Evolutionary conservation across 1,140 invertebrate genomes (phyloP).

Genomic region (Microplitis mediator): DNA sequence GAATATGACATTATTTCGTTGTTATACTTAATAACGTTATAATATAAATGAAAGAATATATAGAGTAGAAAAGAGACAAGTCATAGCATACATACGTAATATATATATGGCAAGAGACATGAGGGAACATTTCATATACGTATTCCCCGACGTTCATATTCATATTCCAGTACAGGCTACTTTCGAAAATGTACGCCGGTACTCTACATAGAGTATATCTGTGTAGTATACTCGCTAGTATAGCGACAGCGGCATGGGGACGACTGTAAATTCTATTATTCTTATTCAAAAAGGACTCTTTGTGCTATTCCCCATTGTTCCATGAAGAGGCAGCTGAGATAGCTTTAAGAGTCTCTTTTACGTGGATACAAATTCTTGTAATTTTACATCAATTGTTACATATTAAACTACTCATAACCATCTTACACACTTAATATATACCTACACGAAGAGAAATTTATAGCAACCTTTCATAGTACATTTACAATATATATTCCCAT

Average conservation of each 20-base stretch:
- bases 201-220: no score
- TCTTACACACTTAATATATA: no score
- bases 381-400: not conserved
- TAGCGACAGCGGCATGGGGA: slow-evolving; percentile 14
- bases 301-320: slow-evolving; percentile 33
- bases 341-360: not conserved
- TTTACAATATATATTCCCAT: no score
- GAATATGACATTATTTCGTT: not conserved
- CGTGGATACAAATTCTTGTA: not conserved
- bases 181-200: slow-evolving; percentile 3
- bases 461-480: no score
- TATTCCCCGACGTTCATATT: slow-evolving; percentile 22
- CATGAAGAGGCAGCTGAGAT: slow-evolving; percentile 16
- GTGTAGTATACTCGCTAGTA: no score
- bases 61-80: not conserved
- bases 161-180: slow-evolving; percentile 14
- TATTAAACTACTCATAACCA: not conserved
- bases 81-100: not conserved
- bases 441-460: no score
- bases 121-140: slow-evolving; percentile 4
- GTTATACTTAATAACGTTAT: not conserved
- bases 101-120: not conserved
- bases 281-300: slow-evolving; percentile 34
- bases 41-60: slow-evolving; percentile 11
- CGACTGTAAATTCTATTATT: slow-evolving; percentile 35